Evolutionary conservation across 1,140 invertebrate species (phyloP).

Genomic region (Diuraphis noxia): DNA sequence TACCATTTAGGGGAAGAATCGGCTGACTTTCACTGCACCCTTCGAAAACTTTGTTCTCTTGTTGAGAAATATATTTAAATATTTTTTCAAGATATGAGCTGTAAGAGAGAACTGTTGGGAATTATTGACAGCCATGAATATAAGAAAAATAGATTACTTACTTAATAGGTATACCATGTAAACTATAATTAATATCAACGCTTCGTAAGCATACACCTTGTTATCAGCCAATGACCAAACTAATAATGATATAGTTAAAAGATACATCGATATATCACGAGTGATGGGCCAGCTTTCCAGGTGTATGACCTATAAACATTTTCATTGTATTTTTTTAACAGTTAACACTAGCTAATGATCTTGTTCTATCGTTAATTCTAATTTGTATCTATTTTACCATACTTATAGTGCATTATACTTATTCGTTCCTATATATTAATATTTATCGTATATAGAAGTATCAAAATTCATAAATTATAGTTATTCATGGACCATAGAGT

Average conservation of each 20-base stretch:
- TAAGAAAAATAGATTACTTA: slow-evolving; percentile 58
- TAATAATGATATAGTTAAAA: slow-evolving; percentile 67
- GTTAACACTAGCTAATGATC: not conserved
- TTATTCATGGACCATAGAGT: not conserved
- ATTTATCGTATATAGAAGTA: not conserved
- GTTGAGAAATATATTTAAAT: not conserved
- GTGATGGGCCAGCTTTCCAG: slow-evolving; percentile 71
- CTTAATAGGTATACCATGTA: slow-evolving; percentile 66
- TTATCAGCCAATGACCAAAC: slow-evolving; percentile 67
- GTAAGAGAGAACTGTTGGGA: slow-evolving; percentile 49
- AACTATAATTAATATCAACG: slow-evolving; percentile 63
- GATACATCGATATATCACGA: slow-evolving; percentile 69
- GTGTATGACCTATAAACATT: slow-evolving; percentile 63
- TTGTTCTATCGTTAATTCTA: not conserved
- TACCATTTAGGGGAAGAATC: slow-evolving; percentile 41
- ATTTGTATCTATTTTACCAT: not conserved
- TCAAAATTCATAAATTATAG: not conserved
- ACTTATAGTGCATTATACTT: not conserved
- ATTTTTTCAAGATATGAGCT: slow-evolving; percentile 39
- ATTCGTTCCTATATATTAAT: not conserved
- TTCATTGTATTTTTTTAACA: not conserved
- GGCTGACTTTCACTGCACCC: not conserved
- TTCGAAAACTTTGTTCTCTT: not conserved
- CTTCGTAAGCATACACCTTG: slow-evolving; percentile 69
- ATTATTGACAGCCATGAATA: slow-evolving; percentile 26